Conservation (phyloP, 2,797 vertebrate species). For the Sebastes wilsoni region DNA sequence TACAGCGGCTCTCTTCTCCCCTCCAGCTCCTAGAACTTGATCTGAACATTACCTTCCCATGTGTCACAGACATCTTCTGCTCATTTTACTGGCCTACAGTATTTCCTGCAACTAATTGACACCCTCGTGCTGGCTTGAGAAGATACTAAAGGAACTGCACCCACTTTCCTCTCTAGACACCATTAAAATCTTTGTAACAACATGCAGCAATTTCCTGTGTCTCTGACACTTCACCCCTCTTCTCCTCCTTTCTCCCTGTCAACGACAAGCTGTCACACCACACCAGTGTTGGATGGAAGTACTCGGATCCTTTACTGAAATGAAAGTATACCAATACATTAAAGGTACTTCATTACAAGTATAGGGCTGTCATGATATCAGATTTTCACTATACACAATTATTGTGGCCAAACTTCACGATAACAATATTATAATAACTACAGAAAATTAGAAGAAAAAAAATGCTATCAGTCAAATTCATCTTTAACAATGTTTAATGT, state of each 20-base stretch:
- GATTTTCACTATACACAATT: neutral
- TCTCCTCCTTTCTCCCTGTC: neutral
- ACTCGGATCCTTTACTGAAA: neutral
- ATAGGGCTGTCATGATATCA: neutral
- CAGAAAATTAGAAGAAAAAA: neutral
- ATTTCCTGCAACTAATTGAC: slow-evolving; percentile 31
- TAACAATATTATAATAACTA: neutral
- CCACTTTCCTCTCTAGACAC: neutral
- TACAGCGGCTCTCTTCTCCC: slow-evolving; percentile 18
- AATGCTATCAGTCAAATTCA: neutral
- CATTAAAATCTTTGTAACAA: slow-evolving; percentile 12
- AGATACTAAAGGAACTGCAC: neutral
- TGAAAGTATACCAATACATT: neutral
- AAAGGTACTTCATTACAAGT: neutral
- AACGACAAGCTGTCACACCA: neutral
- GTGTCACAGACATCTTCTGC: slow-evolving; percentile 19
- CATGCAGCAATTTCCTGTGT: slow-evolving; percentile 27
- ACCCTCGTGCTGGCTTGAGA: neutral
- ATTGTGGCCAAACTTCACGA: neutral
- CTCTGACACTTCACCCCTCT: slow-evolving; percentile 10
- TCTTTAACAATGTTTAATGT: neutral
- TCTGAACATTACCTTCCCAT: slow-evolving; percentile 17
- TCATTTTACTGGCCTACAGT: slow-evolving; percentile 13
- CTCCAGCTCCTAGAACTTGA: slow-evolving; percentile 15
- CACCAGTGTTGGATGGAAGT: neutral